A percentile compares a stretch with the other conserved stretches of the same genome.
These are phyloP conservation scores for Uloborus diversus DNA, from an alignment of 1,140 invertebrate genomes.

Conservation along the genomic window DNA sequence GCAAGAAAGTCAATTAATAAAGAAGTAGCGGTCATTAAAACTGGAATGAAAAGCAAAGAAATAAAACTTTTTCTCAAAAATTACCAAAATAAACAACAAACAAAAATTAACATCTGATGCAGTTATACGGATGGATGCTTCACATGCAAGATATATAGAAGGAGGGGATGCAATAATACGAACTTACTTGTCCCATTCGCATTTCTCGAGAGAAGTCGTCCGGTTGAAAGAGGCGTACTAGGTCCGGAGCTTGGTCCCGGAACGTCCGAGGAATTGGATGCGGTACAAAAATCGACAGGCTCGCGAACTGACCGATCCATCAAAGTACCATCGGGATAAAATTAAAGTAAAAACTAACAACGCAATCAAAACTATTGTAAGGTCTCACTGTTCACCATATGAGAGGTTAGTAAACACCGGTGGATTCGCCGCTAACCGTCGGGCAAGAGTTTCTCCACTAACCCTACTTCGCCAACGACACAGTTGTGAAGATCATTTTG, in stretches of 20 bases:
- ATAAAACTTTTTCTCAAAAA: no score
- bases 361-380: not conserved
- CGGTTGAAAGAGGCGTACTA: constrained; percentile 35
- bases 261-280: constrained; percentile 43
- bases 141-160: no score
- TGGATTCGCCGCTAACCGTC: constrained; percentile 9
- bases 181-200: constrained; percentile 54
- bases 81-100: no score
- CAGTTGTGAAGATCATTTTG: constrained; percentile 14
- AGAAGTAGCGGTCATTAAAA: no score
- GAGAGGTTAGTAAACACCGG: not conserved
- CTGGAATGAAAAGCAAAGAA: no score
- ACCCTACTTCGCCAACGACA: constrained; percentile 45
- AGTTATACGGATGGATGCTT: no score
- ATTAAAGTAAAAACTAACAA: not conserved
- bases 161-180: no score
- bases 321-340: constrained; percentile 43
- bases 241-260: constrained; percentile 14
- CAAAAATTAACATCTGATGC: no score
- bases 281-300: constrained; percentile 15
- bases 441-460: constrained; percentile 41
- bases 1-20: no score
- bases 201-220: constrained; percentile 49
- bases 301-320: constrained; percentile 49
- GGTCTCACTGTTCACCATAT: not conserved